A percentile compares a stretch with the other conserved stretches of the same genome.
Conservation (phyloP, 2,113 vertebrate species). For the Carollia perspicillata region DNA sequence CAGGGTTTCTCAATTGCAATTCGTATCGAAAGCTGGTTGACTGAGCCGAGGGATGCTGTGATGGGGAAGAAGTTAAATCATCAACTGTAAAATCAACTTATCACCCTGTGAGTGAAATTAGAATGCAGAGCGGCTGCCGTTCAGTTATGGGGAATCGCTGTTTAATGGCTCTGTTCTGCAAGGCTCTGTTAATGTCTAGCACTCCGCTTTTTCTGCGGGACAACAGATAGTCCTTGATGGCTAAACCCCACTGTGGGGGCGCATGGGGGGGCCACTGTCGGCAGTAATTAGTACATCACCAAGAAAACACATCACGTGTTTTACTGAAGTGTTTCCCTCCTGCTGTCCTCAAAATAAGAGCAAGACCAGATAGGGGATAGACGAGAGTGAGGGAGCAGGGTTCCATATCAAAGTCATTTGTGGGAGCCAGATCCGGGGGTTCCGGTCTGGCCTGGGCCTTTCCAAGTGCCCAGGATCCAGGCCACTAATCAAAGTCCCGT, state of each 20-base stretch:
- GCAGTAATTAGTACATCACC: background rate
- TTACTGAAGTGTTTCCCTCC: background rate
- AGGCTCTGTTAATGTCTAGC: constrained; percentile 44
- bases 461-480: background rate
- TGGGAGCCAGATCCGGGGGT: background rate
- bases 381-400: no score
- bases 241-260: background rate
- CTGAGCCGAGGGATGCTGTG: constrained; percentile 10
- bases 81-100: constrained; percentile 44
- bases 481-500: background rate
- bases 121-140: background rate
- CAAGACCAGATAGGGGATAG: background rate
- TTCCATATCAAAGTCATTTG: rapidly evolving
- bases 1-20: background rate
- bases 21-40: background rate
- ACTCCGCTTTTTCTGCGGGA: constrained; percentile 20
- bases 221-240: background rate
- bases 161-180: constrained; percentile 16
- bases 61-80: constrained; percentile 39
- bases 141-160: background rate
- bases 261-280: no score
- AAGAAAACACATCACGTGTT: background rate
- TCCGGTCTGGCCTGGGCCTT: background rate
- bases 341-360: background rate
- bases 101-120: constrained; percentile 63